A percentile compares a stretch with the other conserved stretches of the same genome.
Conservation (phyloP, 2,113 vertebrate genomes). For the Uropsilus gracilis region DNA sequence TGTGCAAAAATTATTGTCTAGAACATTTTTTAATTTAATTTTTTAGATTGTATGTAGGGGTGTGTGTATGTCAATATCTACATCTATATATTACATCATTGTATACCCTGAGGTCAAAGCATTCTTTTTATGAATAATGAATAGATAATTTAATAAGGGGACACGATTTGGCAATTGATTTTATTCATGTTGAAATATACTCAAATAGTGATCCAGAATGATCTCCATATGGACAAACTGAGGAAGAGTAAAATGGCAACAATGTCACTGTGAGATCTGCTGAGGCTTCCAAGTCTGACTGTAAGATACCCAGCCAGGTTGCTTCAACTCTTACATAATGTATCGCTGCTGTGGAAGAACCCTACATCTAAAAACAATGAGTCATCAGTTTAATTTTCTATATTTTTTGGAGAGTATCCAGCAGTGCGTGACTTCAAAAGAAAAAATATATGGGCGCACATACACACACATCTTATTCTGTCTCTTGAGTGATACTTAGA, state of each 20-base stretch:
- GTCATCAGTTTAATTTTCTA: slow-evolving; percentile 26
- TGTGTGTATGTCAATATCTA: too few species aligned
- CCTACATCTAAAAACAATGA: neutral
- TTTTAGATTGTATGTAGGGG: too few species aligned
- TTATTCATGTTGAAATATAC: neutral
- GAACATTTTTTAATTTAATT: neutral
- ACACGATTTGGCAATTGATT: neutral
- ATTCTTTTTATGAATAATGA: neutral
- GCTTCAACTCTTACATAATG: neutral
- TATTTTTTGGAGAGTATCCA: slow-evolving; percentile 36
- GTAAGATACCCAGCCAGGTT: neutral
- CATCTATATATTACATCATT: too few species aligned
- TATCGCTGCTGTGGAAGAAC: neutral
- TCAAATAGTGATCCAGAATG: neutral
- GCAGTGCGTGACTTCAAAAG: neutral
- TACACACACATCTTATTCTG: neutral
- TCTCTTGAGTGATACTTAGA: slow-evolving; percentile 25
- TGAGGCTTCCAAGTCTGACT: neutral
- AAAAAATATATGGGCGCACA: too few species aligned
- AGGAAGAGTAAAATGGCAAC: neutral
- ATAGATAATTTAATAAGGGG: neutral
- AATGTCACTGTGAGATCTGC: neutral
- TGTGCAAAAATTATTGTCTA: neutral
- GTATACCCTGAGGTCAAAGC: too few species aligned
- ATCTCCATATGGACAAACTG: neutral